Evolutionary conservation across 2,113 vertebrate species (phyloP).

Genomic region (Neoarius graeffei): DNA sequence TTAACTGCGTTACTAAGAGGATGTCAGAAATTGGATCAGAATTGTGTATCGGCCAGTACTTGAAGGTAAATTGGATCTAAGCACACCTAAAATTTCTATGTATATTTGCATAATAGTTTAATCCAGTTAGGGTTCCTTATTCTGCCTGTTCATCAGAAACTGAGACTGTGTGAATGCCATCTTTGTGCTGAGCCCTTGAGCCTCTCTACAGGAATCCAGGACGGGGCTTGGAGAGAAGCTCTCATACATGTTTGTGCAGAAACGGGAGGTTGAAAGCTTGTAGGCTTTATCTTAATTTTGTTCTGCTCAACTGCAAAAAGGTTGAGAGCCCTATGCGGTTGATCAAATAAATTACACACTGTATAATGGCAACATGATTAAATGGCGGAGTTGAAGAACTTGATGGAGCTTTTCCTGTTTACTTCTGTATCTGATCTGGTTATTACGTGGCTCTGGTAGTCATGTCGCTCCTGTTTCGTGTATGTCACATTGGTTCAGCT

Average conservation of each 20-base stretch:
- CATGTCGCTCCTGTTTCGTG: not conserved
- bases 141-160: constrained; percentile 35
- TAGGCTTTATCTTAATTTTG: not conserved
- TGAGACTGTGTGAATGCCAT: constrained; percentile 45
- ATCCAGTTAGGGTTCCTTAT: constrained; percentile 26
- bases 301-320: not conserved
- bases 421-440: not conserved
- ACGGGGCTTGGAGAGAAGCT: constrained; percentile 32
- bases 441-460: not conserved
- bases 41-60: not conserved
- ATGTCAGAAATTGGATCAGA: not conserved
- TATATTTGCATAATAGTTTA: constrained; percentile 3
- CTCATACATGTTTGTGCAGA: constrained; percentile 13
- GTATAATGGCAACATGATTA: not conserved
- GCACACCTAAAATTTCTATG: not conserved
- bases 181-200: constrained; percentile 45
- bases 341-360: not conserved
- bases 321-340: not conserved
- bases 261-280: not conserved
- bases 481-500: not conserved
- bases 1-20: not conserved
- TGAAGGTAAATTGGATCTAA: not conserved
- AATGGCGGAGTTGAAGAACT: not conserved
- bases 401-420: not conserved
- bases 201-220: constrained; percentile 45